Base-by-base conservation (phyloP, 2,797 vertebrate genomes). In the Cossypha heuglini region DNA sequence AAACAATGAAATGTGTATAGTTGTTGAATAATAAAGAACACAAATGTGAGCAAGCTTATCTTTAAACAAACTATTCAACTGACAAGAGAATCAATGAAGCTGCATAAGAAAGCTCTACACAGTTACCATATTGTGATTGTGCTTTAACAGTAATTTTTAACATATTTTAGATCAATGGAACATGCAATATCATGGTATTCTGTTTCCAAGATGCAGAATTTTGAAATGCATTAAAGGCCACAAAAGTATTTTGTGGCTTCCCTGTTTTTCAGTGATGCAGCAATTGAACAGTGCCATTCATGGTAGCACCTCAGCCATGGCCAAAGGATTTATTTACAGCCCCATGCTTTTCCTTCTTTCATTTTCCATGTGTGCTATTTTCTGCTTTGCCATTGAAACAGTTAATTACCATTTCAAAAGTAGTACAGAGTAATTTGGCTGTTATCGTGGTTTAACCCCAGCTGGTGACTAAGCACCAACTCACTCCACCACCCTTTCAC, bases 381-480 rank as follows among this genome's bases (percentile, higher is more conserved):
- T 72, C 25, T 59, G 8, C 49, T 61, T 78, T 45, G 2, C 11
- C 42, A 46, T 14, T 49, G 24, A 22, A 79, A 57, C 9, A n/a
- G n/a, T n/a, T n/a, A 29, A 28, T 64, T 38, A 31, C 35, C 35
- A 37, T 37, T 37, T 37, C 35, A 37, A 37, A 37, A 37, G 20
- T 2, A 14, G 6, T 10, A 54, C 5, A 5, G 7, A 58, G 6
- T 22, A 67, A 74, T 51, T 76, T 54, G 21, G 17, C 26, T 37
- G 26, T 55, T 62, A 18, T 22, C 0, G 0, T n/a, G 16, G 11
- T 38, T 68, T 52, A 38, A 38, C 19, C 28, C 16, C n/a, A 52
- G 18, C 28, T n/a, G 29, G 10, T 0, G 1, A 24, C 20, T 20
- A 12, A 61, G 24, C 5, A 33, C 10, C 2, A 24, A 17, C 8